Evolutionary conservation across 2,888 invertebrate genomes (phyloP).

Genomic region (Philereme transversata): DNA sequence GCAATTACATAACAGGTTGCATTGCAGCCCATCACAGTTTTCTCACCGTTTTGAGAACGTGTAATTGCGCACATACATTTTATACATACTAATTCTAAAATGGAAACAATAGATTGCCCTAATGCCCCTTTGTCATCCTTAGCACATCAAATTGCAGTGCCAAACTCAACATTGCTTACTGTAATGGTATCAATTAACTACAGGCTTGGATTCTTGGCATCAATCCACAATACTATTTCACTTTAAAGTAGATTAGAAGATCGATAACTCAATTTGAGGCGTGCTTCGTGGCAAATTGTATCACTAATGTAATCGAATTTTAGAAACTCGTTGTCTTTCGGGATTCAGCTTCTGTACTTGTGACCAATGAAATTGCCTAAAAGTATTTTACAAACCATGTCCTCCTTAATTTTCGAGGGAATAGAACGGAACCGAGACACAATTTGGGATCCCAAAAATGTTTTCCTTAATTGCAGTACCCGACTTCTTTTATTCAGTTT

Average conservation of each 20-base stretch:
- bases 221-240: constrained; percentile 28
- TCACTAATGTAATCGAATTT: constrained; percentile 18
- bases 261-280: constrained; percentile 26
- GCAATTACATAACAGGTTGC: too few relatives aligned
- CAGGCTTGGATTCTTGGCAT: constrained; percentile 29
- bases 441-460: constrained; percentile 21
- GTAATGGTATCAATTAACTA: constrained; percentile 27
- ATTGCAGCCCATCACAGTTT: too few relatives aligned
- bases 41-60: too few relatives aligned
- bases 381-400: constrained; percentile 13
- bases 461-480: constrained; percentile 24
- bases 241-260: constrained; percentile 27
- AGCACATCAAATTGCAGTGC: constrained; percentile 16
- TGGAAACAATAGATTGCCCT: background rate
- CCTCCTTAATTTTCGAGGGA: constrained; percentile 9
- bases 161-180: constrained; percentile 25
- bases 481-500: constrained; percentile 25
- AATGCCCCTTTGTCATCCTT: constrained; percentile 3
- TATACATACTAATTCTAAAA: background rate
- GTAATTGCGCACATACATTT: background rate
- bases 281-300: constrained; percentile 19
- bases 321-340: constrained; percentile 22
- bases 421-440: constrained; percentile 7
- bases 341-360: constrained; percentile 17
- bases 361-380: constrained; percentile 5